A percentile compares a stretch with the other conserved stretches of the same genome.
Evolutionary conservation across 2,113 vertebrate species (phyloP).

Genomic region (Callipepla squamata): DNA sequence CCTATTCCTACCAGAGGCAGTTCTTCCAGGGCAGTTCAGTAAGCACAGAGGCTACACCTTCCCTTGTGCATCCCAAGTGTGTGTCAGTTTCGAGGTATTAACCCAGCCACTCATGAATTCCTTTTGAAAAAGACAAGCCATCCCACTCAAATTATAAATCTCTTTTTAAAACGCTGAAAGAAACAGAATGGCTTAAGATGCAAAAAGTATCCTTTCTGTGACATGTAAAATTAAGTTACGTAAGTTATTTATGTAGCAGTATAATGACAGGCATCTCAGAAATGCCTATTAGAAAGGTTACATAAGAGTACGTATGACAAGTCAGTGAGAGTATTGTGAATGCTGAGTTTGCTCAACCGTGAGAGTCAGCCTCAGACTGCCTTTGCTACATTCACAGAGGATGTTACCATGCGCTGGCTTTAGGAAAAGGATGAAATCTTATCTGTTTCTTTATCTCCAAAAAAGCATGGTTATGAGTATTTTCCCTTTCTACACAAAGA

Average conservation of each 20-base stretch:
- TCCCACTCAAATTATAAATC: neutral
- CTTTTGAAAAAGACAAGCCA: neutral
- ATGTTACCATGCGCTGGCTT: neutral
- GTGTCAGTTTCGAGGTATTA: neutral
- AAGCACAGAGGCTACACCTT: neutral
- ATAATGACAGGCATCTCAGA: conserved; percentile 10
- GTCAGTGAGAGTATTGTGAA: neutral
- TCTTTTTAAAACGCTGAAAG: neutral
- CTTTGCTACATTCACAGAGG: neutral
- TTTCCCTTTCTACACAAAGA: neutral
- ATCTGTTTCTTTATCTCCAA: neutral
- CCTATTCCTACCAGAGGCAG: neutral
- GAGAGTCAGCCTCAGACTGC: neutral
- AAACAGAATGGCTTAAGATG: neutral
- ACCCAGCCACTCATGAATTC: neutral
- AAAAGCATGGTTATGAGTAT: neutral
- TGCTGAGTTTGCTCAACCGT: neutral
- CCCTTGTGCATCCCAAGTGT: neutral
- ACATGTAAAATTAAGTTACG: neutral
- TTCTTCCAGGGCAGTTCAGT: neutral
- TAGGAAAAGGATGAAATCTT: neutral
- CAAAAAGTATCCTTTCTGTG: neutral
- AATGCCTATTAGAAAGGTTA: neutral
- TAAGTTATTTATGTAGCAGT: neutral
- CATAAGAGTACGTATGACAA: neutral